A percentile compares a stretch with the other conserved stretches of the same genome.
Conservation (phyloP, 2,888 invertebrate species). For the Vandiemenella viatica region DNA sequence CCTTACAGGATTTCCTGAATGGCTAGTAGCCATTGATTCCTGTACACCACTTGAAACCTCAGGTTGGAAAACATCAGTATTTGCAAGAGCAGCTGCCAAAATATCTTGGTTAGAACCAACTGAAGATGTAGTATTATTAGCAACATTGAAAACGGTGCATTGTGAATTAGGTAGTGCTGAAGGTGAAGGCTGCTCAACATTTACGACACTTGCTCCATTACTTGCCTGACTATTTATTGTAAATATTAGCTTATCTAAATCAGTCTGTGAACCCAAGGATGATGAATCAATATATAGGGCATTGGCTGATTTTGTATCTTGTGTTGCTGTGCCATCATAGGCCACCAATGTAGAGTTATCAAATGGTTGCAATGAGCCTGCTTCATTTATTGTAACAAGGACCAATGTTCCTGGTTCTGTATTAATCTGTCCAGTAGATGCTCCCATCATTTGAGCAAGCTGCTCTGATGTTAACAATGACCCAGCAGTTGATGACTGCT, state of each 20-base stretch:
- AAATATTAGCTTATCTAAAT: slow-evolving; percentile 31
- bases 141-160: neutral
- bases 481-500: neutral
- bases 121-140: slow-evolving; percentile 11
- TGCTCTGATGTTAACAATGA: slow-evolving; percentile 7
- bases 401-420: slow-evolving; percentile 54
- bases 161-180: neutral
- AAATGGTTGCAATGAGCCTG: slow-evolving; percentile 48
- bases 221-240: slow-evolving; percentile 9
- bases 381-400: slow-evolving; percentile 54
- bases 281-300: slow-evolving; percentile 33
- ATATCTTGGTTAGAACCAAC: slow-evolving; percentile 44
- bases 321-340: slow-evolving; percentile 26
- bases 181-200: slow-evolving; percentile 5
- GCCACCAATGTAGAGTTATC: slow-evolving; percentile 35
- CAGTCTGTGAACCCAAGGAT: slow-evolving; percentile 30
- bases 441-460: slow-evolving; percentile 18
- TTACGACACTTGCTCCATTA: neutral
- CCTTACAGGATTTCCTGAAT: slow-evolving; percentile 26
- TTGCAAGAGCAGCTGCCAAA: slow-evolving; percentile 57
- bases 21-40: slow-evolving; percentile 24
- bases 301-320: slow-evolving; percentile 17
- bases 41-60: slow-evolving; percentile 26
- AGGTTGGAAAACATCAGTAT: slow-evolving; percentile 54
- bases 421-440: slow-evolving; percentile 11